A percentile compares a stretch with the other conserved stretches of the same genome.
These are phyloP conservation scores for Takifugu rubripes DNA, from an alignment of 2,797 vertebrate genomes.

Conservation along the genomic window DNA sequence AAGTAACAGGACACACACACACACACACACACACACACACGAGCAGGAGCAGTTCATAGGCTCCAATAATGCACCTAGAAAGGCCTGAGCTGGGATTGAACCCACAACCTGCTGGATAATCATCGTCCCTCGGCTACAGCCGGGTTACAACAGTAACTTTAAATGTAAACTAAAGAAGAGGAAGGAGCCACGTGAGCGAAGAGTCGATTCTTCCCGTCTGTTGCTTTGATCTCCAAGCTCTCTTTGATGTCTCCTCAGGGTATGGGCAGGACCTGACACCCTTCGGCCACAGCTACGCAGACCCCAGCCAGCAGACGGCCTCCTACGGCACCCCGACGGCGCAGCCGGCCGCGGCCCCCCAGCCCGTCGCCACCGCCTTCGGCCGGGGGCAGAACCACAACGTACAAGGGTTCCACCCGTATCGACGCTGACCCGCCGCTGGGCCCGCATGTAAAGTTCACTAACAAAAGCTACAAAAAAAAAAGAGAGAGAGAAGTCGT, in stretches of 20 bases:
- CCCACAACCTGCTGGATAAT: too few species aligned
- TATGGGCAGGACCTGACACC: conserved; percentile 98
- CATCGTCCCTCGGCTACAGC: too few species aligned
- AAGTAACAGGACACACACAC: too few species aligned
- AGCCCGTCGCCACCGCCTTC: conserved; percentile 84
- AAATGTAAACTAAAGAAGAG: too few species aligned
- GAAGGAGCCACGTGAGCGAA: too few species aligned
- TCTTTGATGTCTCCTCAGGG: conserved; percentile 71
- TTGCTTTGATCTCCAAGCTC: conserved; percentile 3
- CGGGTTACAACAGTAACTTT: too few species aligned
- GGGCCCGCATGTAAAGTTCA: conserved; percentile 58
- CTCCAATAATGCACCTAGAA: too few species aligned
- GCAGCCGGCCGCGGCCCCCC: conserved; percentile 82
- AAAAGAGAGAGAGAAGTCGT: conserved; percentile 32
- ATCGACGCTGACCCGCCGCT: conserved; percentile 86
- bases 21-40: too few species aligned
- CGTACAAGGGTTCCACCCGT: conserved; percentile 98
- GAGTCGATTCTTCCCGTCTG: neutral
- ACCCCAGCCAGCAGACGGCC: conserved; percentile 91
- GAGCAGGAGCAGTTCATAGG: too few species aligned
- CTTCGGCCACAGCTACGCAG: conserved; percentile 93
- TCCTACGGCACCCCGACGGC: conserved; percentile 88
- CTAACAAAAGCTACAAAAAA: conserved; percentile 10
- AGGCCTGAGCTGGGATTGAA: too few species aligned
- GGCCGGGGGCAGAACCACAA: conserved; percentile 98